Evolutionary conservation across 2,888 invertebrate genomes (phyloP).

Genomic region (Caenorhabditis angaria): DNA sequence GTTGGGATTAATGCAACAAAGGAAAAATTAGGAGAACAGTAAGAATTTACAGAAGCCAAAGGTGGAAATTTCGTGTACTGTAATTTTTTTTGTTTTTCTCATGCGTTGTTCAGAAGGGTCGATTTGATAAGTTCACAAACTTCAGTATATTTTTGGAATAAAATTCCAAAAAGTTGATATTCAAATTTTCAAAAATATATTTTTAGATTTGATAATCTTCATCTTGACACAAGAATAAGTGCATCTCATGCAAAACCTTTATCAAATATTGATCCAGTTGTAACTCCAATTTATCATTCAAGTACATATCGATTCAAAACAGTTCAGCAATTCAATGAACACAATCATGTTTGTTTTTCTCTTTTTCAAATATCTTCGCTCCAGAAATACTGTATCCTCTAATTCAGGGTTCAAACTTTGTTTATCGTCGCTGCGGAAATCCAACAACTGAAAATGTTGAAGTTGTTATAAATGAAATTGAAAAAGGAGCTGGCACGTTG

Average conservation of each 20-base stretch:
- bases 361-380: background rate
- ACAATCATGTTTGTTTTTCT: slow-evolving; percentile 38
- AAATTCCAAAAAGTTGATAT: too few relatives aligned
- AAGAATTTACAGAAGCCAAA: background rate
- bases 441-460: slow-evolving; percentile 59
- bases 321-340: slow-evolving; percentile 39
- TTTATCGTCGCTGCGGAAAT: slow-evolving; percentile 56
- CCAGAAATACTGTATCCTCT: background rate
- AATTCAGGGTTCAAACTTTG: slow-evolving; percentile 45
- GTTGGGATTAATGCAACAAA: background rate
- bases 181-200: too few relatives aligned
- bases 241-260: slow-evolving; percentile 44
- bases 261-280: slow-evolving; percentile 49
- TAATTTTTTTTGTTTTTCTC: too few relatives aligned
- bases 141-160: background rate
- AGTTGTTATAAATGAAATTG: slow-evolving; percentile 53
- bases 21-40: background rate
- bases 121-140: background rate
- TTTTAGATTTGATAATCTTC: slow-evolving; percentile 27
- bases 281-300: slow-evolving; percentile 56
- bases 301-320: slow-evolving; percentile 47
- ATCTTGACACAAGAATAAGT: slow-evolving; percentile 34
- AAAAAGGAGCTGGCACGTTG: slow-evolving; percentile 52
- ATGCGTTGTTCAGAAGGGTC: background rate
- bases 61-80: too few relatives aligned